Evolutionary conservation across 1,140 invertebrate genomes (phyloP).

Genomic region (Sitobion miscanthi): DNA sequence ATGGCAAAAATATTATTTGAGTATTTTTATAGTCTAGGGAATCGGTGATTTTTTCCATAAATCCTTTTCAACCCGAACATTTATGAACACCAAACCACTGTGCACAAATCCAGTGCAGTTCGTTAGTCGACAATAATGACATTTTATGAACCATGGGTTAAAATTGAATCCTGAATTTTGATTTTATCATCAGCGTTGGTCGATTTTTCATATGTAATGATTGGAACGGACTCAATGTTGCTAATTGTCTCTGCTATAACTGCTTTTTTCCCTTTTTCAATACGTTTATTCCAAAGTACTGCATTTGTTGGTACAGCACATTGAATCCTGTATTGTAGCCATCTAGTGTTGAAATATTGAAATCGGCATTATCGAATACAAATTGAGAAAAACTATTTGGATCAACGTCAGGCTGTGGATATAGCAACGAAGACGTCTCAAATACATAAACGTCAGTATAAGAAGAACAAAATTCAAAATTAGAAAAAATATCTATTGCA

Average conservation of each 20-base stretch:
- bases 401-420: neutral
- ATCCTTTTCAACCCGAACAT: conserved; percentile 31
- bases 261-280: neutral
- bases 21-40: neutral
- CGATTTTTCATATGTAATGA: neutral
- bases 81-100: conserved; percentile 22
- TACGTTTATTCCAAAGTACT: neutral
- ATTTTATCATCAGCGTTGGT: neutral
- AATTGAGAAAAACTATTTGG: neutral
- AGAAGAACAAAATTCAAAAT: neutral
- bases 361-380: neutral
- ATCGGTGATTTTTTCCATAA: neutral
- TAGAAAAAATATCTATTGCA: conserved; percentile 28
- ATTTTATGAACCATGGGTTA: neutral
- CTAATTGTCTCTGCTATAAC: neutral
- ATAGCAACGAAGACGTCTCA: neutral
- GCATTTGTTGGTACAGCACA: conserved; percentile 52
- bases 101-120: conserved; percentile 14
- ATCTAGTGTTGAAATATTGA: conserved; percentile 58
- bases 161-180: neutral
- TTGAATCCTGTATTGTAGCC: conserved; percentile 59
- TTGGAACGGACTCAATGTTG: conserved; percentile 58
- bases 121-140: neutral
- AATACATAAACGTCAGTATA: conserved; percentile 7
- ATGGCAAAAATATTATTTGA: conserved; percentile 37